Conservation (phyloP, 2,797 vertebrate species). For the Rhadinocentrus ornatus region DNA sequence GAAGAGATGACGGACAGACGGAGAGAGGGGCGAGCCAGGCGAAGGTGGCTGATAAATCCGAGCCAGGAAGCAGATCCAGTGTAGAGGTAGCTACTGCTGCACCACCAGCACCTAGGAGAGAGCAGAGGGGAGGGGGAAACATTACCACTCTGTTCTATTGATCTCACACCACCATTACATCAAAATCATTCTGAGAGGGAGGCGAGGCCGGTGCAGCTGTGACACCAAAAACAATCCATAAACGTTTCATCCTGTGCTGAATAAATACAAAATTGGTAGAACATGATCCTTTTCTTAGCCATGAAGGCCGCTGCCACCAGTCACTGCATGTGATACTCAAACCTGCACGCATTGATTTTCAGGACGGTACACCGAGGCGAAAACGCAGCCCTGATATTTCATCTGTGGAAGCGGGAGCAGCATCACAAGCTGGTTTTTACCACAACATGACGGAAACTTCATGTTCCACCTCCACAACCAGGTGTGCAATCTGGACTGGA, state of each 20-base stretch:
- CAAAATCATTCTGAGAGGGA: slow-evolving; percentile 20
- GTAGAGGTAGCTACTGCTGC: slow-evolving; percentile 76
- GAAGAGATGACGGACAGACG: slow-evolving; percentile 53
- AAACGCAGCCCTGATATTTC: slow-evolving; percentile 1
- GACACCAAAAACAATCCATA: background rate
- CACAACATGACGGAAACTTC: too few relatives aligned
- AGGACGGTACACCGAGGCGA: background rate
- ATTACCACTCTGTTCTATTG: slow-evolving; percentile 43
- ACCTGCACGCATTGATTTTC: background rate
- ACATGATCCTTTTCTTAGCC: background rate
- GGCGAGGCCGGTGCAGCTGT: background rate
- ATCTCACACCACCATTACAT: slow-evolving; percentile 40
- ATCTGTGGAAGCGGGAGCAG: background rate
- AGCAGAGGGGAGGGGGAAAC: slow-evolving; percentile 29
- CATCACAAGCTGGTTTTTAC: background rate
- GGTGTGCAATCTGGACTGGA: too few relatives aligned
- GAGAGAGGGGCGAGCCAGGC: slow-evolving; percentile 55
- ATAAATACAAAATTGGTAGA: background rate
- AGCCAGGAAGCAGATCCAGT: slow-evolving; percentile 61
- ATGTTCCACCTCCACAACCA: too few relatives aligned
- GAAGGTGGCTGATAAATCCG: slow-evolving; percentile 55
- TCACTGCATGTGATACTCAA: background rate
- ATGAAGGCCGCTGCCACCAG: background rate
- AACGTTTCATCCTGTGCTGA: background rate
- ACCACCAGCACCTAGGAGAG: slow-evolving; percentile 62